A percentile compares a stretch with the other conserved stretches of the same genome.
Conservation (phyloP, 64 coral and sea anemone genomes). For the Catalaphyllia jardinei region DNA sequence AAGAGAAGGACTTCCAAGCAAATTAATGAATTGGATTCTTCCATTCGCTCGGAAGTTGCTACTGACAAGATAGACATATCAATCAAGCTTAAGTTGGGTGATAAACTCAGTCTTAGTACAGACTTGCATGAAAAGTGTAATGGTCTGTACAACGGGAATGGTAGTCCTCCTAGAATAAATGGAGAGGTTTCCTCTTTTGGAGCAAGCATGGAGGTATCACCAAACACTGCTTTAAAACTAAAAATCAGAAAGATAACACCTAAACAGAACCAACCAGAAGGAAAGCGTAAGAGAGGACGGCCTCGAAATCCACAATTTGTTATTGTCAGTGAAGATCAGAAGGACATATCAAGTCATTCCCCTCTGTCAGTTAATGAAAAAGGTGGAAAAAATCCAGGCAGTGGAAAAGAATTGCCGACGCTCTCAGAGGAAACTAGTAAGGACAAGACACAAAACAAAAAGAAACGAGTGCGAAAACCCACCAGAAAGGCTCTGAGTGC, state of each 20-base stretch:
- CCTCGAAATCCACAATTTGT: conserved; percentile 41
- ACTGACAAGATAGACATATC: not conserved
- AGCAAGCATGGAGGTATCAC: conserved; percentile 71
- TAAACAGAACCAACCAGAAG: conserved; percentile 32
- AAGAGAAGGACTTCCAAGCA: conserved; percentile 9
- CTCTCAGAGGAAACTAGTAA: not conserved
- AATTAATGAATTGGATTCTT: not conserved
- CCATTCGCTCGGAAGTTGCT: not conserved
- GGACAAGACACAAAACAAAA: conserved; percentile 28
- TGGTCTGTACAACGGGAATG: not conserved
- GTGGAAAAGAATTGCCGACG: not conserved
- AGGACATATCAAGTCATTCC: not conserved
- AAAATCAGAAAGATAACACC: conserved; percentile 89
- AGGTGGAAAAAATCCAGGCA: not conserved
- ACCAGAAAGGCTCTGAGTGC: conserved; percentile 17
- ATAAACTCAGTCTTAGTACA: conserved; percentile 31
- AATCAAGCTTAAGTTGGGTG: not conserved
- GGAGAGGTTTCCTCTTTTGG: conserved; percentile 60
- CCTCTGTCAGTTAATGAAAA: not conserved
- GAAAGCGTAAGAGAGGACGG: conserved; percentile 40
- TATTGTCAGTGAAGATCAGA: conserved; percentile 61
- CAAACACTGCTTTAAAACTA: conserved; percentile 71
- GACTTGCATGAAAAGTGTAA: conserved; percentile 46
- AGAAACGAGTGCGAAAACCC: conserved; percentile 51
- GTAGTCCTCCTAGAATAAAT: conserved; percentile 60